These are phyloP conservation scores for Hemiprocne comata DNA, from an alignment of 2,113 vertebrate genomes.

Conservation along the genomic window DNA sequence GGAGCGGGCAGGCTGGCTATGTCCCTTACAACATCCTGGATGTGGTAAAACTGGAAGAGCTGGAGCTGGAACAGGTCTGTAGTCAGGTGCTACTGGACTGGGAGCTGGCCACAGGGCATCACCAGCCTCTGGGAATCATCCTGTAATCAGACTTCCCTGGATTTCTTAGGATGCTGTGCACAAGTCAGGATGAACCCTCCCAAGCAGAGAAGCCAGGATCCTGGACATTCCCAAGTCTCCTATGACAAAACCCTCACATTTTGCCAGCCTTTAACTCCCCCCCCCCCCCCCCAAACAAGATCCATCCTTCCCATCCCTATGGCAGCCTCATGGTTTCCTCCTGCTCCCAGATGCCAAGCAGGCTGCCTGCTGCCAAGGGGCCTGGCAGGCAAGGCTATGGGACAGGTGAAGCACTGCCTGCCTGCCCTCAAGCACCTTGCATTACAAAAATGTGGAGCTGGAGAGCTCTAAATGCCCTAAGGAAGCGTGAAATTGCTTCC, in stretches of 20 bases:
- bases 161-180: neutral
- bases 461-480: neutral
- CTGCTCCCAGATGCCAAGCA: neutral
- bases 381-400: neutral
- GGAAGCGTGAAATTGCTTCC: neutral
- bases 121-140: neutral
- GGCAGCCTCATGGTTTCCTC: neutral
- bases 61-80: slow-evolving; percentile 59
- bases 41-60: slow-evolving; percentile 82
- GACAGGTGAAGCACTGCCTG: neutral
- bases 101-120: neutral
- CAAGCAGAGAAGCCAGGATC: neutral
- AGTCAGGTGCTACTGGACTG: neutral
- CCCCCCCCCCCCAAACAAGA: neutral
- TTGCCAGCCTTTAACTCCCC: accelerated
- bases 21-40: slow-evolving; percentile 91
- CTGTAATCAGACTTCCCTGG: neutral
- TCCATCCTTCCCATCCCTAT: accelerated
- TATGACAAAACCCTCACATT: neutral
- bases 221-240: neutral
- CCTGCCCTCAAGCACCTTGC: neutral
- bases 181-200: neutral
- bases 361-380: neutral
- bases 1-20: slow-evolving; percentile 89
- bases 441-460: neutral